Evolutionary conservation across 2,113 vertebrate species (phyloP).

Genomic region (Calypte anna): DNA sequence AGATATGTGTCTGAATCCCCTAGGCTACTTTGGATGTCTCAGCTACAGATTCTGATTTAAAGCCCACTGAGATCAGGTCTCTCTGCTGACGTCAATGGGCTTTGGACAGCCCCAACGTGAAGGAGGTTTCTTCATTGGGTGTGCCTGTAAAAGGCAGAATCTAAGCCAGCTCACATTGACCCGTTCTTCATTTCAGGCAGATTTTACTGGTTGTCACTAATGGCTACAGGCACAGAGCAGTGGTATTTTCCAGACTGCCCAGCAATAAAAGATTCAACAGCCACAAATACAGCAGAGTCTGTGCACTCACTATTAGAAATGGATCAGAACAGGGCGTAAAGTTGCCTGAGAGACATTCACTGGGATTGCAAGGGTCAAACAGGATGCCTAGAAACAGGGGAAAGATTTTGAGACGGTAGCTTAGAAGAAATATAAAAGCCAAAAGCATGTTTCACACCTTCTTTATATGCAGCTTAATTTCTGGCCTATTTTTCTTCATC

Average conservation of each 20-base stretch:
- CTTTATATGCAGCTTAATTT: neutral
- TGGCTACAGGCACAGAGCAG: neutral
- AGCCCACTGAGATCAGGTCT: neutral
- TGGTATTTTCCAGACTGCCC: neutral
- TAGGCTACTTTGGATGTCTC: slow-evolving; percentile 15
- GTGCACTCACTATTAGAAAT: neutral
- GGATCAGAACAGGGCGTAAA: neutral
- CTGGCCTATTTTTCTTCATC: neutral
- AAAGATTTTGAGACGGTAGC: neutral
- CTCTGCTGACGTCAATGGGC: neutral
- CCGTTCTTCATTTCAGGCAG: neutral
- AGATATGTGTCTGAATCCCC: neutral
- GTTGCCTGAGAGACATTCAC: neutral
- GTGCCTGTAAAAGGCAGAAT: neutral
- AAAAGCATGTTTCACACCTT: neutral
- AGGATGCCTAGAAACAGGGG: neutral
- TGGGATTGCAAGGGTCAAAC: neutral
- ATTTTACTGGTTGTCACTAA: neutral
- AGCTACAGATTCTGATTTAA: neutral
- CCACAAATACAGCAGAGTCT: neutral
- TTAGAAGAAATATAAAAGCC: neutral
- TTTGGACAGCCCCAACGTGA: neutral
- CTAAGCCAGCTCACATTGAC: neutral
- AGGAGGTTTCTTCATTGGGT: neutral
- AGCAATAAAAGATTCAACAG: neutral